These are phyloP conservation scores for Eupeodes luniger DNA, from an alignment of 2,888 invertebrate species.

Conservation along the genomic window DNA sequence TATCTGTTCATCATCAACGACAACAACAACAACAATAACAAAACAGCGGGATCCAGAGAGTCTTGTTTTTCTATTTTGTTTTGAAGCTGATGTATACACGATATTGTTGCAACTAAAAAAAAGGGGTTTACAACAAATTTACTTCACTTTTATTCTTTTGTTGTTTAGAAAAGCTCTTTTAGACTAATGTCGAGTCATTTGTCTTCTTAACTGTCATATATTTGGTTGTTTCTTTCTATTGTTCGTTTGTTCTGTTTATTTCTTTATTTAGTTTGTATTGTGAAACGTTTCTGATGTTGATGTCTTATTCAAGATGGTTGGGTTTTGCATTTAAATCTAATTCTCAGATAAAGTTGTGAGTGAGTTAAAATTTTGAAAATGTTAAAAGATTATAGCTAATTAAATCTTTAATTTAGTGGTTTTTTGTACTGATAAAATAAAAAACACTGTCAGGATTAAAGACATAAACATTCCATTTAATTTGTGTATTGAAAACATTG, in stretches of 20 bases:
- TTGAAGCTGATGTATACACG: neutral
- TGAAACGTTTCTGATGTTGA: neutral
- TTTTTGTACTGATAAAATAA: no score
- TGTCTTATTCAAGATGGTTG: conserved; percentile 22
- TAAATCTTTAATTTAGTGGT: no score
- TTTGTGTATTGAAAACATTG: no score
- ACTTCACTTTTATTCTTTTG: conserved; percentile 18
- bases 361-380: no score
- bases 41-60: conserved; percentile 41
- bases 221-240: conserved; percentile 30
- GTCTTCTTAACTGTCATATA: conserved; percentile 28
- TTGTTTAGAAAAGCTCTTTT: conserved; percentile 1
- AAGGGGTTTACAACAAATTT: conserved; percentile 24
- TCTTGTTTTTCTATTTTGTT: conserved; percentile 40
- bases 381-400: no score
- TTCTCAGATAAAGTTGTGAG: neutral
- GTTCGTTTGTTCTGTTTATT: neutral
- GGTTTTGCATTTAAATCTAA: neutral
- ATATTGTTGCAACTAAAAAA: neutral
- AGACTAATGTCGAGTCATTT: conserved; percentile 23
- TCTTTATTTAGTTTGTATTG: neutral
- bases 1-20: conserved; percentile 36
- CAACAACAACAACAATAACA: conserved; percentile 34
- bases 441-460: no score
- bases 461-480: no score